Percentiles rank a stretch among this genome's conserved stretches.
phyloP scores from a whole-genome alignment of 2,113 vertebrate species.

The Sakesphorus luctuosus region DNA sequence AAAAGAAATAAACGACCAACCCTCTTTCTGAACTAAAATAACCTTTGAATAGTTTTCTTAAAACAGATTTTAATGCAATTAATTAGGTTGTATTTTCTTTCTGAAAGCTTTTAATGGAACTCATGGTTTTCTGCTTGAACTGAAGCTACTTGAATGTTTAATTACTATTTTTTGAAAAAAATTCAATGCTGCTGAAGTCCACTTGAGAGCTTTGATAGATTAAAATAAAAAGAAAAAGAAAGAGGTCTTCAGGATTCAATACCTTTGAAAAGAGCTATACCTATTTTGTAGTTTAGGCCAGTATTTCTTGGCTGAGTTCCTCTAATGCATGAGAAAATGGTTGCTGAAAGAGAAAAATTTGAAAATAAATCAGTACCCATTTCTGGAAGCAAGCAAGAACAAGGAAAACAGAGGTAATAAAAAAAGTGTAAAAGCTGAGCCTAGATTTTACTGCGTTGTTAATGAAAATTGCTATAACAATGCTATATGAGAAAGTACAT shows the following conservation, averaged over 20 bases:
- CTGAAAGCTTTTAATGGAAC: background rate
- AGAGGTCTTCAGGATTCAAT: background rate
- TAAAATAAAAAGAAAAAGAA: background rate
- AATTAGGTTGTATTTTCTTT: slow-evolving; percentile 30
- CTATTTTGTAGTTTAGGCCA: background rate
- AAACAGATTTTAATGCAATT: slow-evolving; percentile 18
- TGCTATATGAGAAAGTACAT: background rate
- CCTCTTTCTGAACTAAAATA: background rate
- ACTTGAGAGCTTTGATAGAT: background rate
- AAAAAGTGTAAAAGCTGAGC: background rate
- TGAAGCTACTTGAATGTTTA: background rate
- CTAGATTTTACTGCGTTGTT: background rate
- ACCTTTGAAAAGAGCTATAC: background rate
- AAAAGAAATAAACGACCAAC: background rate
- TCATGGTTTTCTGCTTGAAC: background rate
- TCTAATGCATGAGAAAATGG: background rate
- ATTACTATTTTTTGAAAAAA: slow-evolving; percentile 18
- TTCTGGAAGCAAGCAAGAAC: background rate
- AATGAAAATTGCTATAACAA: background rate
- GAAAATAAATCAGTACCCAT: background rate
- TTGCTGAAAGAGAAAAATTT: background rate
- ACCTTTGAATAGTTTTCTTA: background rate
- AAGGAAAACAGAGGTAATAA: background rate
- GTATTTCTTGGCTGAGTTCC: background rate
- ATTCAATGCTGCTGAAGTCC: background rate